These are phyloP conservation scores for Acronicta leporina DNA, from an alignment of 2,888 invertebrate genomes.

Conservation along the genomic window DNA sequence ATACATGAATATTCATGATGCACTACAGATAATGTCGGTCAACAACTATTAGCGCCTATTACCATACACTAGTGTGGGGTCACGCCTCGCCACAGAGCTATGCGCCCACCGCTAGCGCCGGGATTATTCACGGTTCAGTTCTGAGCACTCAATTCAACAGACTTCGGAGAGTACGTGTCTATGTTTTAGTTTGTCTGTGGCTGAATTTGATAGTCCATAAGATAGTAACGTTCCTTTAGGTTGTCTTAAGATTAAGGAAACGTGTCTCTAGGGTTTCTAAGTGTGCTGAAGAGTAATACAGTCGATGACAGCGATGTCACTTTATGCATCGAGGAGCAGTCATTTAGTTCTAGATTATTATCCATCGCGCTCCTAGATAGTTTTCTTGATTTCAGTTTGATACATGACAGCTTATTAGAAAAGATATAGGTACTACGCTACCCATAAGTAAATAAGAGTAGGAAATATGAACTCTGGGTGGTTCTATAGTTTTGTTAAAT, in stretches of 20 bases:
- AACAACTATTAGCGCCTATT: conserved; percentile 10
- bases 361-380: too few relatives aligned
- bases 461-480: too few relatives aligned
- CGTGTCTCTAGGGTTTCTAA: not conserved
- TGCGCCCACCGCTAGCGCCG: not conserved
- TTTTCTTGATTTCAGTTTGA: too few relatives aligned
- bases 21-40: conserved; percentile 14
- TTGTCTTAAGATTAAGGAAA: not conserved
- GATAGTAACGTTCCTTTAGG: not conserved
- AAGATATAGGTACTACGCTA: too few relatives aligned
- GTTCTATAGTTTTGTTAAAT: not conserved
- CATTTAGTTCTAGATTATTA: too few relatives aligned
- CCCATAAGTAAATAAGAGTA: too few relatives aligned
- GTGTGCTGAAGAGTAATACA: not conserved
- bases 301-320: not conserved
- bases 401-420: too few relatives aligned
- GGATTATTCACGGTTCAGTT: not conserved
- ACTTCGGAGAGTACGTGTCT: not conserved
- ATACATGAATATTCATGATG: conserved; percentile 27
- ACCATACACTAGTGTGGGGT: conserved; percentile 5
- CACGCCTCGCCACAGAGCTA: conserved; percentile 14
- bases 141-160: not conserved
- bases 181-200: conserved; percentile 6
- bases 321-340: too few relatives aligned
- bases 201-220: not conserved